phyloP scores from a whole-genome alignment of 2,113 vertebrate genomes.

The Gadus macrocephalus region DNA sequence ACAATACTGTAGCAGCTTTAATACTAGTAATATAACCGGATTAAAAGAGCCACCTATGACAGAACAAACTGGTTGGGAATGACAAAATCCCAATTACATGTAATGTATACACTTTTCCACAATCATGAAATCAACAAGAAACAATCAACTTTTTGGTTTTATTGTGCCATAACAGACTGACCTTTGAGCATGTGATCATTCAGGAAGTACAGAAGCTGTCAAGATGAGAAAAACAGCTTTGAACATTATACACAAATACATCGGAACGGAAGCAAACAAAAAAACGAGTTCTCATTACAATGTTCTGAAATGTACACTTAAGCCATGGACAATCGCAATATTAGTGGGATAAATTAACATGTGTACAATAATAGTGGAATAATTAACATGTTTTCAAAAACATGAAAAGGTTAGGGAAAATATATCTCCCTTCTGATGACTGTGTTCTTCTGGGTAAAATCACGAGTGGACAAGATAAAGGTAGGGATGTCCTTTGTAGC shows the following conservation, averaged over 20 bases:
- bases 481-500: background rate
- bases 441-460: background rate
- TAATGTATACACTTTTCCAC: too few relatives aligned
- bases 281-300: conserved; percentile 20
- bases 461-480: background rate
- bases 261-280: too few relatives aligned
- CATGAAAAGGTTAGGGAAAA: conserved; percentile 21
- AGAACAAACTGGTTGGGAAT: too few relatives aligned
- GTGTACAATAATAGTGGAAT: background rate
- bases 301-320: conserved; percentile 14
- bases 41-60: too few relatives aligned
- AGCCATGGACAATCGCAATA: background rate
- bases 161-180: conserved; percentile 58
- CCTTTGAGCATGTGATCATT: conserved; percentile 47
- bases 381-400: background rate
- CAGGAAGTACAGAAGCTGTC: conserved; percentile 28
- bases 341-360: background rate
- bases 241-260: conserved; percentile 23
- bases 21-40: too few relatives aligned
- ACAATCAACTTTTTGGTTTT: conserved; percentile 46
- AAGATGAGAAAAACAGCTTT: conserved; percentile 29
- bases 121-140: conserved; percentile 6
- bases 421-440: conserved; percentile 46
- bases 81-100: too few relatives aligned
- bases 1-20: too few relatives aligned